phyloP scores from a whole-genome alignment of 2,113 vertebrate species.

The Antechinus flavipes region DNA sequence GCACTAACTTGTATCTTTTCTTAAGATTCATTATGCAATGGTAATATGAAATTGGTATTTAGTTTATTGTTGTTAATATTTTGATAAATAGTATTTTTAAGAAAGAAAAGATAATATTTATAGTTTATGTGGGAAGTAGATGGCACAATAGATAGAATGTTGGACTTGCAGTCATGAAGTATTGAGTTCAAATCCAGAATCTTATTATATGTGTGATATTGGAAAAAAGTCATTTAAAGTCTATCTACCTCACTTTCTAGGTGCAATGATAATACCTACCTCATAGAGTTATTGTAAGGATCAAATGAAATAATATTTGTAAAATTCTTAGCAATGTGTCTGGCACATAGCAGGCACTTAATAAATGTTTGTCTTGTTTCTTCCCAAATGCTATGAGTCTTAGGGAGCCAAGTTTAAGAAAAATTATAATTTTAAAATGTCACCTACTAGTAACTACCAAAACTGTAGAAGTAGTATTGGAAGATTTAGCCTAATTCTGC shows the following conservation, averaged over 20 bases:
- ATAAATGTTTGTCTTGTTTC: background rate
- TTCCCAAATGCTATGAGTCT: background rate
- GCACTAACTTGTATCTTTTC: slow-evolving; percentile 28
- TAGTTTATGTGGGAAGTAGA: background rate
- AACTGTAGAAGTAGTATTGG: background rate
- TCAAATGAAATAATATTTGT: background rate
- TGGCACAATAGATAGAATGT: slow-evolving; percentile 30
- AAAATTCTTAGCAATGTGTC: background rate
- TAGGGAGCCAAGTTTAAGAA: background rate
- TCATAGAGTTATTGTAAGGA: slow-evolving; percentile 35
- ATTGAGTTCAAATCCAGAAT: slow-evolving; percentile 41
- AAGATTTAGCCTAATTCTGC: background rate
- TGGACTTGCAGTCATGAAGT: slow-evolving; percentile 4
- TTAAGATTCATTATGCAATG: slow-evolving; percentile 36
- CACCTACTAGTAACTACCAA: background rate
- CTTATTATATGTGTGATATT: background rate
- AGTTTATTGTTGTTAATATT: slow-evolving; percentile 26
- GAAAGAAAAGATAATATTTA: background rate
- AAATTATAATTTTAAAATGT: fast-evolving
- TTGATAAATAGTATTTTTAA: slow-evolving; percentile 32
- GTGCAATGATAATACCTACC: background rate
- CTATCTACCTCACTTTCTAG: background rate
- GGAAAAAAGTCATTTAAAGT: background rate
- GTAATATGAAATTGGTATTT: background rate
- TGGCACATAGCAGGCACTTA: background rate